phyloP scores from a whole-genome alignment of 2,113 vertebrate species.

The Oryzias celebensis region DNA sequence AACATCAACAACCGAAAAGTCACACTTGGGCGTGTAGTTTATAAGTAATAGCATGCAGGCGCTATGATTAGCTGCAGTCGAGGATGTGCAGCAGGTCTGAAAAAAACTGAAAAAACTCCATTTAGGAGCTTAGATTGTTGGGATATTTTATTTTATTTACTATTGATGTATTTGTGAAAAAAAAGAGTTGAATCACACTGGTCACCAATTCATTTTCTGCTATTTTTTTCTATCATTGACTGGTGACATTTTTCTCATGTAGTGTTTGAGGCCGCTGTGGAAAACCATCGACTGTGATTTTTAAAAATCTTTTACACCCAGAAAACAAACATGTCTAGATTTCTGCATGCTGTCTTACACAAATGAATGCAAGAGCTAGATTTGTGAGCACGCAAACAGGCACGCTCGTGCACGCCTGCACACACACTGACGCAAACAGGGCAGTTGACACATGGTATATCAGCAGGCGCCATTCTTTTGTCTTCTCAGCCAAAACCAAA shows the following conservation, averaged over 20 bases:
- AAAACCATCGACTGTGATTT: slow-evolving; percentile 33
- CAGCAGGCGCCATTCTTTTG: slow-evolving; percentile 73
- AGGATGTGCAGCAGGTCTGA: slow-evolving; percentile 4
- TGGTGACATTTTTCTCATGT: too few species aligned
- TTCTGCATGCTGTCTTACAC: slow-evolving; percentile 41
- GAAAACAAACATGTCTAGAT: slow-evolving; percentile 27
- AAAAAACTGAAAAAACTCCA: not conserved
- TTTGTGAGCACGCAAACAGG: slow-evolving; percentile 35
- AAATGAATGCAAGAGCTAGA: slow-evolving; percentile 51
- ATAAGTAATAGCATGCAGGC: slow-evolving; percentile 26
- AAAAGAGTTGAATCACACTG: too few species aligned
- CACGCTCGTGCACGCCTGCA: slow-evolving; percentile 4
- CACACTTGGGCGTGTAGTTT: slow-evolving; percentile 57
- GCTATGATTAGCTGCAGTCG: slow-evolving; percentile 20
- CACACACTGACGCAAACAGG: slow-evolving; percentile 28
- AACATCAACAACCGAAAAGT: slow-evolving; percentile 69
- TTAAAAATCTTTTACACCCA: slow-evolving; percentile 39
- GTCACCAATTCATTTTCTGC: too few species aligned
- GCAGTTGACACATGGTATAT: slow-evolving; percentile 72
- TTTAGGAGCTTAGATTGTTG: too few species aligned
- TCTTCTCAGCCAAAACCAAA: slow-evolving; percentile 52
- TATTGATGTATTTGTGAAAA: too few species aligned
- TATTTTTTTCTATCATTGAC: too few species aligned
- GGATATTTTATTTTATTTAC: not conserved
- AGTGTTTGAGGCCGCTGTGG: too few species aligned